phyloP scores from a whole-genome alignment of 2,888 invertebrate genomes.

The Abscondita cerata region DNA sequence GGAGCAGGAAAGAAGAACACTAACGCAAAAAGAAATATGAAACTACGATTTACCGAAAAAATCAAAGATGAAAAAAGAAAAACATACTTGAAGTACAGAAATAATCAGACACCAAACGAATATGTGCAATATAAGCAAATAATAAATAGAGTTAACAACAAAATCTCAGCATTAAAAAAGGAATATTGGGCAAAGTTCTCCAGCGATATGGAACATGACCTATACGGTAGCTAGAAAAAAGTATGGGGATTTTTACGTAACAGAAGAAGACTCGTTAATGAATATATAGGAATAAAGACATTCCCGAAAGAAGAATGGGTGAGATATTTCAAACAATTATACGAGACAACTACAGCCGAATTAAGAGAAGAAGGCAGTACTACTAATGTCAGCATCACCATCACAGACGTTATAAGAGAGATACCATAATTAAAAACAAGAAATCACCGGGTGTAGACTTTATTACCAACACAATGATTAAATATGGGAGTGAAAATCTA shows the following conservation, averaged over 20 bases:
- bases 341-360: too few relatives aligned
- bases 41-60: too few relatives aligned
- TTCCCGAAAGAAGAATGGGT: slow-evolving; percentile 2
- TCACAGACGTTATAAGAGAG: neutral
- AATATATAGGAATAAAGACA: neutral
- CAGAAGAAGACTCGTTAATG: neutral
- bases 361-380: slow-evolving; percentile 1
- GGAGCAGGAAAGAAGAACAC: too few relatives aligned
- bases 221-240: neutral
- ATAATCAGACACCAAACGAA: neutral
- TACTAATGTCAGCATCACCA: slow-evolving; percentile 2
- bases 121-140: too few relatives aligned
- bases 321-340: neutral
- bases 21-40: neutral
- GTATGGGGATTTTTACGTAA: neutral
- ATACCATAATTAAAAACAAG: slow-evolving; percentile 7
- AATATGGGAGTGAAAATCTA: too few relatives aligned
- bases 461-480: neutral
- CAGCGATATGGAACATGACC: too few relatives aligned
- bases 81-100: slow-evolving; percentile 2
- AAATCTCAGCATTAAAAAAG: too few relatives aligned
- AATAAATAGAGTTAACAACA: too few relatives aligned
- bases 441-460: slow-evolving; percentile 4
- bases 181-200: too few relatives aligned
- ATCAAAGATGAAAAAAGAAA: too few relatives aligned